phyloP scores from a whole-genome alignment of 2,888 invertebrate species.

The Limenitis camilla region DNA sequence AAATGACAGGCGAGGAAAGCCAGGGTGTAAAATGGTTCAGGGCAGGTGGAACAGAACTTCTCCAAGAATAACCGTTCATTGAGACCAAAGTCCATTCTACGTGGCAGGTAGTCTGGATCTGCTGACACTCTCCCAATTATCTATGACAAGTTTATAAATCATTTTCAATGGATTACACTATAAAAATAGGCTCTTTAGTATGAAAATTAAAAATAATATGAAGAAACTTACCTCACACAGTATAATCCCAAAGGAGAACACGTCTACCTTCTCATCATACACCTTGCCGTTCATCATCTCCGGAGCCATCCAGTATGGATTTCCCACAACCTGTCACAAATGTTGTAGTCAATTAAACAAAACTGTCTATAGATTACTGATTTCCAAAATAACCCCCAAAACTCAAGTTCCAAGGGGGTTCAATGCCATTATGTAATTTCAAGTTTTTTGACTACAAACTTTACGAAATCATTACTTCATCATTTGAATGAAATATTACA shows the following conservation, averaged over 20 bases:
- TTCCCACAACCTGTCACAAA: slow-evolving; percentile 82
- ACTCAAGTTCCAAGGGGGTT: too few species aligned
- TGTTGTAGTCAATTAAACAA: neutral
- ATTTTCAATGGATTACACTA: neutral
- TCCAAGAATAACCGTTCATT: slow-evolving; percentile 90
- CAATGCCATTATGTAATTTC: too few species aligned
- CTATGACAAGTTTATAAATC: slow-evolving; percentile 51
- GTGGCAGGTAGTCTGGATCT: slow-evolving; percentile 94
- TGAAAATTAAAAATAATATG: neutral
- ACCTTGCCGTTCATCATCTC: slow-evolving; percentile 98
- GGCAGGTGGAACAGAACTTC: slow-evolving; percentile 87
- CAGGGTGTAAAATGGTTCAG: slow-evolving; percentile 89
- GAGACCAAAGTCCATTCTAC: slow-evolving; percentile 93
- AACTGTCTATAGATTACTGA: neutral
- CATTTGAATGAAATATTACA: too few species aligned
- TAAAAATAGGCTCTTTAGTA: neutral
- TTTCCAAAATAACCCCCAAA: too few species aligned
- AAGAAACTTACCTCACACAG: slow-evolving; percentile 85
- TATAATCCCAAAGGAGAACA: slow-evolving; percentile 96
- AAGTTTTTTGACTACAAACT: too few species aligned
- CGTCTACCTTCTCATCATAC: slow-evolving; percentile 96
- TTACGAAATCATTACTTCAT: too few species aligned
- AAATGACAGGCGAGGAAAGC: slow-evolving; percentile 93
- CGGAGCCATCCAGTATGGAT: slow-evolving; percentile 99
- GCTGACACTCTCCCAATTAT: slow-evolving; percentile 96